Evolutionary conservation across 1,140 invertebrate genomes (phyloP).

Genomic region (Mactra quadrangularis): DNA sequence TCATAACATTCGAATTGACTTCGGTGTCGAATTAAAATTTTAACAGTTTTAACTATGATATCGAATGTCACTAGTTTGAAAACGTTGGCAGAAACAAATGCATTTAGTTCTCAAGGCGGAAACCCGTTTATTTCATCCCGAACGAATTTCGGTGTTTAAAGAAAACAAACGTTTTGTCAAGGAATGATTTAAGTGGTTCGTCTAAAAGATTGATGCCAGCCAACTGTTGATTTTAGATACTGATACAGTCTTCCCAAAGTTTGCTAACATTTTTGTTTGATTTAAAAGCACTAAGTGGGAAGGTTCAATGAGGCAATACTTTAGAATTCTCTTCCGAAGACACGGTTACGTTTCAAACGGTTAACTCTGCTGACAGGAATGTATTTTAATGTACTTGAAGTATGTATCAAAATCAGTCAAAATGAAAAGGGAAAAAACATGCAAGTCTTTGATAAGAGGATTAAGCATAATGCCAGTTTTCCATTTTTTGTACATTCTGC

Average conservation of each 20-base stretch:
- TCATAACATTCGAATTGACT: no score
- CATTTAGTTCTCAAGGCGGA: conserved; percentile 42
- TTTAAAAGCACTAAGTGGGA: background rate
- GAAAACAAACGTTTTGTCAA: conserved; percentile 58
- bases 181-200: conserved; percentile 41
- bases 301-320: no score
- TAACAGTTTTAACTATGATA: background rate
- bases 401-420: no score
- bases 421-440: no score
- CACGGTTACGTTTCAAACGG: no score
- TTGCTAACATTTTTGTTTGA: conserved; percentile 2
- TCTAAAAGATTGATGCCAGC: conserved; percentile 30
- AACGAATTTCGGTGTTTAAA: conserved; percentile 25
- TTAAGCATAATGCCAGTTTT: no score
- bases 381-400: no score
- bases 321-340: no score
- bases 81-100: conserved; percentile 56
- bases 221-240: conserved; percentile 35
- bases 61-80: background rate
- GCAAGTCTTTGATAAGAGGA: no score
- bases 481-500: no score
- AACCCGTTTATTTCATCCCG: conserved; percentile 47
- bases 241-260: background rate
- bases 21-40: no score
- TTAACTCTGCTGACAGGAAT: no score